Conservation (phyloP, 2,113 vertebrate species). For the Gallinago paraguaiae region DNA sequence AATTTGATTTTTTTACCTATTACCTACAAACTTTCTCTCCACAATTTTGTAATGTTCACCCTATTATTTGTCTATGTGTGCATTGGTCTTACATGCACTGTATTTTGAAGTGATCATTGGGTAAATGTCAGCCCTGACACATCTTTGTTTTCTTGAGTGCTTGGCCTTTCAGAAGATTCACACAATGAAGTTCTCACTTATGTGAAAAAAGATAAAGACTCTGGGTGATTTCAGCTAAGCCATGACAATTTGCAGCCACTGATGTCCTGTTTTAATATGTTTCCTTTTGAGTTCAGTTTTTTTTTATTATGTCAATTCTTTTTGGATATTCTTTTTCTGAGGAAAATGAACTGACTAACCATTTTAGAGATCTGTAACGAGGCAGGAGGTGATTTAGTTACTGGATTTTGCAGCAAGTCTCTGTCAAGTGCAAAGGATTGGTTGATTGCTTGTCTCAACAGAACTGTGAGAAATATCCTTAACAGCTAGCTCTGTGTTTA, state of each 20-base stretch:
- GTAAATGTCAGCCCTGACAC: not conserved
- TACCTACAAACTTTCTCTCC: not conserved
- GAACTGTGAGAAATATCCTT: not conserved
- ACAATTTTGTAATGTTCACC: not conserved
- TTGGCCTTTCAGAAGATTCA: not conserved
- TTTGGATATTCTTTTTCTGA: not conserved
- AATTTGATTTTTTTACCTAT: not conserved
- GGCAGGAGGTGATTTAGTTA: not conserved
- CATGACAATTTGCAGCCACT: not conserved
- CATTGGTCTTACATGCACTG: accelerated
- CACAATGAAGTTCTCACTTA: not conserved
- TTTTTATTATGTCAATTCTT: not conserved
- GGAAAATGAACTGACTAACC: accelerated
- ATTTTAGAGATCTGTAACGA: not conserved
- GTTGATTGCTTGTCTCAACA: not conserved
- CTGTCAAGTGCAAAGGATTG: not conserved
- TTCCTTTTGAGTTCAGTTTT: not conserved
- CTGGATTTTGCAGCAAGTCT: not conserved
- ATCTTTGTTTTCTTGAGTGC: not conserved
- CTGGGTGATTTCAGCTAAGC: not conserved
- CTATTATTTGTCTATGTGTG: not conserved
- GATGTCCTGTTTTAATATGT: not conserved
- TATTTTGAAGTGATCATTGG: not conserved
- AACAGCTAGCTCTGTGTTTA: not conserved
- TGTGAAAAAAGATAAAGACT: not conserved